Base-by-base conservation (phyloP, 2,113 vertebrate species). In the Pao palembangensis region DNA sequence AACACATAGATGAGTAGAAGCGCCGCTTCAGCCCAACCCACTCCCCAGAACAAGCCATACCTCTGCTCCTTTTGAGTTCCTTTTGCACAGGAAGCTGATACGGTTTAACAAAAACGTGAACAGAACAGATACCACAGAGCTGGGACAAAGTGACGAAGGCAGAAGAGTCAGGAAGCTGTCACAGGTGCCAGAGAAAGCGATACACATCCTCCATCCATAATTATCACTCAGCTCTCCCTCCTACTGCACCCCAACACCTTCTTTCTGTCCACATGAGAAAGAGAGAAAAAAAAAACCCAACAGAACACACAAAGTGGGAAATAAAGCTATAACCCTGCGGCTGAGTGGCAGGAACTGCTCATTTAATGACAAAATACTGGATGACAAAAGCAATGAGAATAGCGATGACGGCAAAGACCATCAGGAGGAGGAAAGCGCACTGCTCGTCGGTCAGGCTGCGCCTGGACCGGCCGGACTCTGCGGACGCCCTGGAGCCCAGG, bases 291-390 rank as follows among this genome's bases (percentile, higher is more conserved):
- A n/a, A 5, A 20, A 19, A 19, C 17, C 12, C n/a, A 54, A 76
- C 58, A 69, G 85, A 83, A 80, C 51, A n/a, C 73, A 83, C 49
- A 53, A 64, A 52, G 44, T 25, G 23, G 28, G 55, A 67, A 67
- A 74, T 83, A 87, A 85, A 87, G 87, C 81, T 86, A 78, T 82
- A 85, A 84, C 79, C 83, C 79, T 83, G 85, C 68, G 79, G 67
- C 74, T 57, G 51, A 73, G 74, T 17, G 49, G 51, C 19, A 15
- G 68, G 62, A 55, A 64, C 63, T n/a, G 66, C 80, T 98, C 93
- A 98, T 90, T 96, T 96, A 82, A 98, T 98, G 84, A 98, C 94
- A 54, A 98, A 97, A 91, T 98, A 98, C 91, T 98, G 96, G 88
- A 98, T 98, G 84, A 96, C 90, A 73, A 98, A 96, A 81, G 96